Evolutionary conservation across 2,888 invertebrate species (phyloP), one percentile per base, ranked within the genome.

Genomic region (Trichopoda pennipes): DNA sequence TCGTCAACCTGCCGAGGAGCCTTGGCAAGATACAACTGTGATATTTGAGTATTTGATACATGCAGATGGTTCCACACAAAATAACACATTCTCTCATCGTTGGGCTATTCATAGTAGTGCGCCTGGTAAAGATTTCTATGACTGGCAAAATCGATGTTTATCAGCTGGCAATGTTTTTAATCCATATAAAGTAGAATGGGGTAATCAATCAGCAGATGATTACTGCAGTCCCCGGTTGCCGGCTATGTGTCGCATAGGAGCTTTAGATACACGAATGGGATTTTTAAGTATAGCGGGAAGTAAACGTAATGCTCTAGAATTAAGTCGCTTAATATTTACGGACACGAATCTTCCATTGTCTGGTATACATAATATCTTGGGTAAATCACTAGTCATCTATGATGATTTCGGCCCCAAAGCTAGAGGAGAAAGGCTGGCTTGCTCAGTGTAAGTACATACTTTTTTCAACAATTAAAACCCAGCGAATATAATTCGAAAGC

Each of bases 381-480:
- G 96, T 63, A 95, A 95, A 89, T 96, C 98, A 9, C 91, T 98
- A 42, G 96, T 97, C 2, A 93, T 98, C 63, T 96, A 95, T 87
- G 97, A 96, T 88, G 97, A 97, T 88, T 94, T 95, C 88, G 96
- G 96, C 0, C 97, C 97, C 0, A 94, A 95, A 81, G 97, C 97
- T 0, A 92, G 98, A 84, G 98, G 98, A 16, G 96, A 97, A 90
- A 92, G 98, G 82, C 92, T 98, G 88, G 97, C 96, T 0, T 98
- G 98, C 90, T 95, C 97, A 10, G 93, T 94, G 96, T 97, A 90
- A 93, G 92, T 61, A 35, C 10, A 32, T 42, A 1, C 7, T 28
- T 28, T 28, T 28, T 28, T 28, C 8, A 28, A 28, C 8, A 28
- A 7, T 4, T 28, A 28, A 28, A 28, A 28, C 28, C 28, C 7